Evolutionary conservation across 2,113 vertebrate genomes (phyloP).

Genomic region (Sapajus apella): DNA sequence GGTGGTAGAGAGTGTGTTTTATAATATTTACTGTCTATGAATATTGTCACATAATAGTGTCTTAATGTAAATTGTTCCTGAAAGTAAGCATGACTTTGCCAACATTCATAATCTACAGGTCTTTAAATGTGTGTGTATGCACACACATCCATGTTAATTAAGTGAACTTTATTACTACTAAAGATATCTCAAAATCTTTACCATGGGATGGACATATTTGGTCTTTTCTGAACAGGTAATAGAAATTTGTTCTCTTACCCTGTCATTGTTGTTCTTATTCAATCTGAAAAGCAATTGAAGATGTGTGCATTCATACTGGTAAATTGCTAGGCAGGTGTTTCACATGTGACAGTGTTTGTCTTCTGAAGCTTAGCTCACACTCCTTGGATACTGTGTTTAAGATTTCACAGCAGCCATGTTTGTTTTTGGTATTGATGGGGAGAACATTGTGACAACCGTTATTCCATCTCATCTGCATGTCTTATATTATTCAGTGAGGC

Average conservation of each 20-base stretch:
- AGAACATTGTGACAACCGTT: constrained; percentile 45
- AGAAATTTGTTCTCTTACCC: neutral
- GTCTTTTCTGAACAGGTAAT: neutral
- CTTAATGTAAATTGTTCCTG: neutral
- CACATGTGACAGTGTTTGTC: constrained; percentile 13
- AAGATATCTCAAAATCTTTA: neutral
- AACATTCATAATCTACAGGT: neutral
- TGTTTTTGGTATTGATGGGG: constrained; percentile 53
- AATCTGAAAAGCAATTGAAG: neutral
- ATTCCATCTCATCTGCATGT: constrained; percentile 24
- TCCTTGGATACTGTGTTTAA: neutral
- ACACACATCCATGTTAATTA: neutral
- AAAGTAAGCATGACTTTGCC: neutral
- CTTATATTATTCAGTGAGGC: neutral
- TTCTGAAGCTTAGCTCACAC: neutral
- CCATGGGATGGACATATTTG: neutral
- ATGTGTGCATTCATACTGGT: neutral
- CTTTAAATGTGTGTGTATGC: neutral
- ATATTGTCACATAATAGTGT: neutral
- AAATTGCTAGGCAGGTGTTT: constrained; percentile 15
- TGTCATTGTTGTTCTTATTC: neutral
- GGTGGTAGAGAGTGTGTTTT: neutral
- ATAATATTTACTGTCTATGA: neutral
- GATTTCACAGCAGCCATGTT: neutral
- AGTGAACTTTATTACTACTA: neutral